Conservation (phyloP, 1,140 invertebrate species). For the Latrodectus geometricus region DNA sequence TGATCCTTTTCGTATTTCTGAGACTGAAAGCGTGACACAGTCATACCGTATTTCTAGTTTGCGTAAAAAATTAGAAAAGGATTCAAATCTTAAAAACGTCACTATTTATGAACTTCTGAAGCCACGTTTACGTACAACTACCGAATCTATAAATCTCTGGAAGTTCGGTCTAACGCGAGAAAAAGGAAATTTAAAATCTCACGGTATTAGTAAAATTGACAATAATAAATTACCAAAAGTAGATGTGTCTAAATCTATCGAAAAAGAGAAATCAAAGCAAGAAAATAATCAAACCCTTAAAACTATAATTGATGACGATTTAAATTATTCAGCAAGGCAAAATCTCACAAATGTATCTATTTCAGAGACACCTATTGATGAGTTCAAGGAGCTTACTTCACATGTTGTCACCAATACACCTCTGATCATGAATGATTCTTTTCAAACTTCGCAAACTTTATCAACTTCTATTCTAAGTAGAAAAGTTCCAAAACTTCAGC, state of each 20-base stretch:
- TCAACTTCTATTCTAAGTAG: no score
- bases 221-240: no score
- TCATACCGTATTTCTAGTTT: not conserved
- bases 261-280: not conserved
- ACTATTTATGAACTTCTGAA: constrained; percentile 29
- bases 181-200: not conserved
- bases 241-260: no score
- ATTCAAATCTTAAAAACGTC: not conserved
- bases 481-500: no score
- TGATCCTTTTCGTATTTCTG: constrained; percentile 19
- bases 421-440: no score
- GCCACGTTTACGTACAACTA: constrained; percentile 1
- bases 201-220: no score
- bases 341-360: no score
- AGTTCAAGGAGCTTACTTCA: not conserved
- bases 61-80: not conserved
- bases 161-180: not conserved
- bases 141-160: not conserved
- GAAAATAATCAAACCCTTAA: not conserved
- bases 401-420: not conserved
- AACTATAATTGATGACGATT: not conserved
- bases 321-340: not conserved
- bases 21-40: not conserved
- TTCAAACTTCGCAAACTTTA: no score
- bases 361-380: not conserved